Conservation (phyloP, 2,797 vertebrate genomes). For the Chelon auratus region DNA sequence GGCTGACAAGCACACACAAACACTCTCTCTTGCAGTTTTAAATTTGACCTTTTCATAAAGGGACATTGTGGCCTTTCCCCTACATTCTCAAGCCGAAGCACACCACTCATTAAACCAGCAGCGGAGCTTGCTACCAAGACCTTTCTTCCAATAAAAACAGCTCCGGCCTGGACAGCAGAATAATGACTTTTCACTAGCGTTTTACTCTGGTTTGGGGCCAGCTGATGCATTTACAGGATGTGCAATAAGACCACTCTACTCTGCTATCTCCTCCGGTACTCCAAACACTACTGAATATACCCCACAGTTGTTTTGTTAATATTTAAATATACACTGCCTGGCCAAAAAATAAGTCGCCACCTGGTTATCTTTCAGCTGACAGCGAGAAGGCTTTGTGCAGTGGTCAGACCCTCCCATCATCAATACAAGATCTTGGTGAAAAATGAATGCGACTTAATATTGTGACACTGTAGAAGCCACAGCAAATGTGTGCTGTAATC, state of each 20-base stretch:
- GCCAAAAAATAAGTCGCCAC: too few relatives aligned
- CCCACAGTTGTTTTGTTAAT: not conserved
- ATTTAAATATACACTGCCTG: too few relatives aligned
- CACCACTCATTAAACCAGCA: constrained; percentile 58
- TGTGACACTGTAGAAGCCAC: too few relatives aligned
- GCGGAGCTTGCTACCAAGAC: constrained; percentile 37
- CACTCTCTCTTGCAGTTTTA: constrained; percentile 28
- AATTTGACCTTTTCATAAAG: constrained; percentile 64
- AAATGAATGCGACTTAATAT: too few relatives aligned
- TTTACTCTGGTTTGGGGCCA: constrained; percentile 41
- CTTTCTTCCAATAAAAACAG: constrained; percentile 63
- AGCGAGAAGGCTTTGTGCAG: too few relatives aligned
- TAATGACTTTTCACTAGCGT: constrained; percentile 50
- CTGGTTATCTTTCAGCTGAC: too few relatives aligned
- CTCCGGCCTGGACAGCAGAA: constrained; percentile 45
- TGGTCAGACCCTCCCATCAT: too few relatives aligned
- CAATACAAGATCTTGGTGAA: too few relatives aligned
- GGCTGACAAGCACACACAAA: constrained; percentile 7
- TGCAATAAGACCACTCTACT: constrained; percentile 6
- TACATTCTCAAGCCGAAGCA: constrained; percentile 51
- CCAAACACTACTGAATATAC: not conserved
- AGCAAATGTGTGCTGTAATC: too few relatives aligned
- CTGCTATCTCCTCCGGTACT: not conserved
- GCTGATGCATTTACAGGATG: constrained; percentile 47
- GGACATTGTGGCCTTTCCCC: constrained; percentile 64